A percentile compares a stretch with the other conserved stretches of the same genome.
Conservation (phyloP, 1,140 invertebrate species). For the Galleria mellonella region DNA sequence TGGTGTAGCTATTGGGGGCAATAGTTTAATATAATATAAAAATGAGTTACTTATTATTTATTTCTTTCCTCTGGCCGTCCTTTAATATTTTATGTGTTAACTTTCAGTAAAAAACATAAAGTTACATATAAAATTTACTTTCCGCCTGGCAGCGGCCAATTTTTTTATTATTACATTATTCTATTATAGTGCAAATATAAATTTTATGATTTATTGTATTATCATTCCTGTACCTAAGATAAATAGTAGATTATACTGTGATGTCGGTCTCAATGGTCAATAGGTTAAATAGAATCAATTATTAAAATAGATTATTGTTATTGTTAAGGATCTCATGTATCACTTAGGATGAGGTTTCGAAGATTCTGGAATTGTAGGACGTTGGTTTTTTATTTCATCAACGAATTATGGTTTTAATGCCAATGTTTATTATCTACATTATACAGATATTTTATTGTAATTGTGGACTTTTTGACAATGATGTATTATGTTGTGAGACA, state of each 20-base stretch:
- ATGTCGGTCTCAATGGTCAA: slow-evolving; percentile 69
- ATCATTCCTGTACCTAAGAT: slow-evolving; percentile 73
- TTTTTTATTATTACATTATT: slow-evolving; percentile 23
- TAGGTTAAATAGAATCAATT: slow-evolving; percentile 69
- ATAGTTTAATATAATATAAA: slow-evolving; percentile 29
- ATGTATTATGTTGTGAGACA: slow-evolving; percentile 26
- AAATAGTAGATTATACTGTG: slow-evolving; percentile 69
- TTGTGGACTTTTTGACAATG: slow-evolving; percentile 3
- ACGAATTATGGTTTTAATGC: slow-evolving; percentile 21
- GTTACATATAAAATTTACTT: slow-evolving; percentile 6
- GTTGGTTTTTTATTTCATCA: slow-evolving; percentile 24
- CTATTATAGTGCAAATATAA: slow-evolving; percentile 63
- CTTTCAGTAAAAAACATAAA: neutral
- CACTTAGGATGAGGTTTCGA: slow-evolving; percentile 48
- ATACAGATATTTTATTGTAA: neutral
- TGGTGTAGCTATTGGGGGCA: slow-evolving; percentile 42
- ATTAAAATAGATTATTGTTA: slow-evolving; percentile 67
- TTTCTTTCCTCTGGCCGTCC: neutral
- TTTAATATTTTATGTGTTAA: slow-evolving; percentile 1
- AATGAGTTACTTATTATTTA: neutral
- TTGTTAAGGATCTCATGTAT: slow-evolving; percentile 72
- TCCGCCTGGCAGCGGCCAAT: slow-evolving; percentile 44
- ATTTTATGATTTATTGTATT: slow-evolving; percentile 54
- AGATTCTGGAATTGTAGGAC: slow-evolving; percentile 58
- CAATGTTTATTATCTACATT: slow-evolving; percentile 11